Percentiles rank a stretch among this genome's conserved stretches.
phyloP scores from a whole-genome alignment of 1,140 invertebrate species.

The Marisa cornuarietis region DNA sequence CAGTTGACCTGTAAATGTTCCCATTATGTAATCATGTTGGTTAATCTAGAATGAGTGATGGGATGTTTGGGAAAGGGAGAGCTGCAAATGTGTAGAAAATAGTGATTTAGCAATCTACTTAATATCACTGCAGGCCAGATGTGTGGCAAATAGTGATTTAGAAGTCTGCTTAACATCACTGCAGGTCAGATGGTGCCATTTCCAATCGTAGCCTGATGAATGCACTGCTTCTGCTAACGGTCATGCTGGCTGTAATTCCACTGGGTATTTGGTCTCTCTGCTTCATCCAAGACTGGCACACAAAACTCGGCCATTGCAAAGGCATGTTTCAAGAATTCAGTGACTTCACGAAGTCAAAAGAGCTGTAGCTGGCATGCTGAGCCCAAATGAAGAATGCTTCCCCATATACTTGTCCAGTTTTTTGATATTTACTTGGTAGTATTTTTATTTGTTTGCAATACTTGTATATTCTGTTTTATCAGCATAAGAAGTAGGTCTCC shows the following conservation, averaged over 20 bases:
- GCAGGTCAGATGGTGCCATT: conserved; percentile 33
- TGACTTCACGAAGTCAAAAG: too few species aligned
- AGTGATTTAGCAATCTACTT: background rate
- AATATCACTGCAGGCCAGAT: background rate
- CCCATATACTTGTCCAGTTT: too few species aligned
- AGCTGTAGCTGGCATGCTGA: too few species aligned
- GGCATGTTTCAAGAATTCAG: conserved; percentile 41
- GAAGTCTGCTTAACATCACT: background rate
- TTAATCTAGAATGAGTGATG: too few species aligned
- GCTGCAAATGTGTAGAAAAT: background rate
- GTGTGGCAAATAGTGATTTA: background rate
- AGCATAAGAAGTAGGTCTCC: too few species aligned
- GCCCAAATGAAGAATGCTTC: too few species aligned
- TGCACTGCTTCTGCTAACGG: conserved; percentile 43
- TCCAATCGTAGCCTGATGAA: conserved; percentile 45
- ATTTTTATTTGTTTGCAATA: too few species aligned
- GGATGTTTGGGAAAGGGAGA: too few species aligned
- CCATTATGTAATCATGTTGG: too few species aligned
- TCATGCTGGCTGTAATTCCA: conserved; percentile 45
- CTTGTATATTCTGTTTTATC: too few species aligned
- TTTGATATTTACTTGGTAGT: too few species aligned
- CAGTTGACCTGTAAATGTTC: too few species aligned
- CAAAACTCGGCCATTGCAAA: conserved; percentile 47
- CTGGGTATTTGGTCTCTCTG: conserved; percentile 50
- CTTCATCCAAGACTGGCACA: conserved; percentile 53